These are phyloP conservation scores for Fundulus diaphanus DNA, from an alignment of 2,797 vertebrate genomes.

Conservation along the genomic window DNA sequence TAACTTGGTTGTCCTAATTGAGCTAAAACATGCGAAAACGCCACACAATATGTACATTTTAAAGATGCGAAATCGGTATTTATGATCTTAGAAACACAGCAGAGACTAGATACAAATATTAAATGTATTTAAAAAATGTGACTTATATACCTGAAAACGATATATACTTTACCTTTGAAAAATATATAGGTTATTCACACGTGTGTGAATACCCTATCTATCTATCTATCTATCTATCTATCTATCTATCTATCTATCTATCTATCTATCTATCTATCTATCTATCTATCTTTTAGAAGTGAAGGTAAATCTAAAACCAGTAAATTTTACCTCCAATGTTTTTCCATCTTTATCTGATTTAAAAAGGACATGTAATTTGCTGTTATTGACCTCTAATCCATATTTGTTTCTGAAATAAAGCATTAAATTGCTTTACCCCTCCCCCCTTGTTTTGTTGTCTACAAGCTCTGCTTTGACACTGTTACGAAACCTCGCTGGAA, in stretches of 20 bases:
- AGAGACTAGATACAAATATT: too few relatives aligned
- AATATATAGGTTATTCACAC: too few relatives aligned
- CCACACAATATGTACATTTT: neutral
- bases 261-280: too few relatives aligned
- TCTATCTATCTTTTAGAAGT: too few relatives aligned
- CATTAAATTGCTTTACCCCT: constrained; percentile 2
- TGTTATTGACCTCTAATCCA: constrained; percentile 11
- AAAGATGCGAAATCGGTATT: too few relatives aligned
- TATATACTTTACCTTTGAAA: too few relatives aligned
- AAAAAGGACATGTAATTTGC: neutral
- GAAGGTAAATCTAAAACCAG: neutral
- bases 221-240: too few relatives aligned
- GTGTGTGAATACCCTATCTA: too few relatives aligned
- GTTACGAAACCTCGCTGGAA: constrained; percentile 24
- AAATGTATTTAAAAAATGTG: too few relatives aligned
- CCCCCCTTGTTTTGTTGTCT: neutral
- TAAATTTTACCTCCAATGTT: neutral
- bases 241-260: too few relatives aligned
- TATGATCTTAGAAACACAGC: too few relatives aligned
- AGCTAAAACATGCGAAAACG: neutral
- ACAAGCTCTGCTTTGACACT: constrained; percentile 14
- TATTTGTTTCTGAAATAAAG: constrained; percentile 7
- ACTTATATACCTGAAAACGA: too few relatives aligned
- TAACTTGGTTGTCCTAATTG: neutral
- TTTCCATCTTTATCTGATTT: neutral